Percentiles rank a stretch among this genome's conserved stretches.
Evolutionary conservation across 2,888 invertebrate species (phyloP).

Genomic region (Caenorhabditis sp.): DNA sequence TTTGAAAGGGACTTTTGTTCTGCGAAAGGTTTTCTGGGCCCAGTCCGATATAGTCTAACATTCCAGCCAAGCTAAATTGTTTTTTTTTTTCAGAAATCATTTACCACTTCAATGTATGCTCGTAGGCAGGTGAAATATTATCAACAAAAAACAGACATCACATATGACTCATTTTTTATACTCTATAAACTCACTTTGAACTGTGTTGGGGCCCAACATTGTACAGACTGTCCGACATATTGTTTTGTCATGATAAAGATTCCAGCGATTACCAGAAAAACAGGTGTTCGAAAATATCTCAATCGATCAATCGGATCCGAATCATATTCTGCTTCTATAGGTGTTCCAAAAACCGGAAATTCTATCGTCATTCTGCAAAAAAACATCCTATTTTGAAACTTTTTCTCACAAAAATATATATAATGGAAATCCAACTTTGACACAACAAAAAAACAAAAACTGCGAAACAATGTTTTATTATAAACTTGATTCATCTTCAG

Average conservation of each 20-base stretch:
- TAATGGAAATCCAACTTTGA: conserved; percentile 3
- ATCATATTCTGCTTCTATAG: conserved; percentile 34
- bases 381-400: not conserved
- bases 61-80: too few species aligned
- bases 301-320: conserved; percentile 46
- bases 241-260: conserved; percentile 61
- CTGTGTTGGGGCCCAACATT: conserved; percentile 71
- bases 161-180: too few species aligned
- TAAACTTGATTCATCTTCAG: not conserved
- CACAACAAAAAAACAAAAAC: conserved; percentile 15
- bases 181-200: not conserved
- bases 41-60: too few species aligned
- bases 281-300: conserved; percentile 34
- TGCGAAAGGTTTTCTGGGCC: too few species aligned
- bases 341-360: conserved; percentile 5
- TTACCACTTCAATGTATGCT: too few species aligned
- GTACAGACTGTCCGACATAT: conserved; percentile 73
- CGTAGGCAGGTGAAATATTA: too few species aligned
- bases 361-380: conserved; percentile 16
- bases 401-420: not conserved
- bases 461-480: not conserved
- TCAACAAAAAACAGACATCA: too few species aligned
- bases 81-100: too few species aligned
- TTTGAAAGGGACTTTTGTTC: too few species aligned
- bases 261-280: conserved; percentile 28